Evolutionary conservation across 2,113 vertebrate genomes (phyloP), one percentile per base, ranked within the genome.

Genomic region (Leptobrachium ailaonicum): DNA sequence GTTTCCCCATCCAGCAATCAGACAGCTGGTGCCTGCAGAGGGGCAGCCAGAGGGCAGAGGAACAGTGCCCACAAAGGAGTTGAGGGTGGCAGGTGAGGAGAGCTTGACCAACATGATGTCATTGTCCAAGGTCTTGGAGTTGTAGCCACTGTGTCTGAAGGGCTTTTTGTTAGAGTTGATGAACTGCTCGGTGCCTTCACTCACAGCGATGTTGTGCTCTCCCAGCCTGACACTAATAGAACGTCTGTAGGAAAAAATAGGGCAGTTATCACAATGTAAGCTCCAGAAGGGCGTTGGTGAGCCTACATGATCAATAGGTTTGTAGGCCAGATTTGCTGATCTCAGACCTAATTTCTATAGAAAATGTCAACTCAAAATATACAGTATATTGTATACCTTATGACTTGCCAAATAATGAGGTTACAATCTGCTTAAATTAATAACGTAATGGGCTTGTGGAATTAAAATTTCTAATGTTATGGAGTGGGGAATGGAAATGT

Each of bases 71-170:
- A 92, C 91, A 8, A 90, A 88, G 86, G 7, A 85, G 86, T 90
- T 92, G 12, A 94, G 82, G 53, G 14, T 64, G 84, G 91, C 92
- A 1, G 90, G 78, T 1, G 1, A 8, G 82, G 85, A 88, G 82
- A 93, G 86, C 84, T 90, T 87, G 88, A 93, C 90, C 83, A 92
- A 84, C 90, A 93, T 91, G 84, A 93, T 76, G 89, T 93, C 91
- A 0, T 90, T 92, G 89, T 94, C 88, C 83, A 91, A 85, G 85
- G 10, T 88, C 77, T 83, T 87, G 82, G 88, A 82, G 85, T 12
- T 77, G 82, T 91, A 93, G 0, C 5, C 3, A 66, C 89, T 90
- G 78, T 93, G 82, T 7, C 69, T 84, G 85, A 92, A 88, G 83
- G 91, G 87, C 0, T 50, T 77, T 32, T 32, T 32, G 76, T 85